Percentiles rank a stretch among this genome's conserved stretches.
Conservation (phyloP, 2,888 invertebrate species). For the Lepetodrilus schrolli region DNA sequence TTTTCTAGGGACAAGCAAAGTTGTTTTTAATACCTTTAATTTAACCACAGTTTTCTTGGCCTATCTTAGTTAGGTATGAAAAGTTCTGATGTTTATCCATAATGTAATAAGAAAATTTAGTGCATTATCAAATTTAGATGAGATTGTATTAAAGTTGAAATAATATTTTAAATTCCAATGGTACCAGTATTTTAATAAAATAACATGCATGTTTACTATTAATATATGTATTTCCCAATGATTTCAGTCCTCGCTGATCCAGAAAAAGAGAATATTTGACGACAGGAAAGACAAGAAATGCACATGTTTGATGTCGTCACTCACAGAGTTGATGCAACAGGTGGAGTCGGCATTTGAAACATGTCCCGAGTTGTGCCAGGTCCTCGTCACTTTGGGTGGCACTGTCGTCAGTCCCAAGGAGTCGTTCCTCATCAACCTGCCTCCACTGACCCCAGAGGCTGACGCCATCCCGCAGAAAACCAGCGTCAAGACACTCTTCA, state of each 20-base stretch:
- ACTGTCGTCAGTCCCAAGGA: constrained; percentile 63
- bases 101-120: no score
- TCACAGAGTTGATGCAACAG: not conserved
- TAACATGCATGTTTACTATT: no score
- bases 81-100: no score
- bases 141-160: no score
- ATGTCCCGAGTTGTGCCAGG: constrained; percentile 57
- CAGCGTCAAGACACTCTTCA: constrained; percentile 50
- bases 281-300: not conserved
- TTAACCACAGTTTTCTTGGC: no score
- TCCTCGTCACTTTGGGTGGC: constrained; percentile 54
- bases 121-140: no score
- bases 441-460: constrained; percentile 39
- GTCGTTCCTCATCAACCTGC: constrained; percentile 51
- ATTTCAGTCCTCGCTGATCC: constrained; percentile 27
- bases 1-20: no score
- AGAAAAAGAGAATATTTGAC: constrained; percentile 4
- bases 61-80: no score
- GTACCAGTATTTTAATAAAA: no score
- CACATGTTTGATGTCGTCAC: not conserved
- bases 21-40: no score
- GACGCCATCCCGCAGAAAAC: constrained; percentile 37
- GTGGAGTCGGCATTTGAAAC: constrained; percentile 43
- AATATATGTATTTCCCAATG: no score
- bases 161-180: no score